Evolutionary conservation across 2,113 vertebrate species (phyloP).

Genomic region (Myrmophylax atrothorax): DNA sequence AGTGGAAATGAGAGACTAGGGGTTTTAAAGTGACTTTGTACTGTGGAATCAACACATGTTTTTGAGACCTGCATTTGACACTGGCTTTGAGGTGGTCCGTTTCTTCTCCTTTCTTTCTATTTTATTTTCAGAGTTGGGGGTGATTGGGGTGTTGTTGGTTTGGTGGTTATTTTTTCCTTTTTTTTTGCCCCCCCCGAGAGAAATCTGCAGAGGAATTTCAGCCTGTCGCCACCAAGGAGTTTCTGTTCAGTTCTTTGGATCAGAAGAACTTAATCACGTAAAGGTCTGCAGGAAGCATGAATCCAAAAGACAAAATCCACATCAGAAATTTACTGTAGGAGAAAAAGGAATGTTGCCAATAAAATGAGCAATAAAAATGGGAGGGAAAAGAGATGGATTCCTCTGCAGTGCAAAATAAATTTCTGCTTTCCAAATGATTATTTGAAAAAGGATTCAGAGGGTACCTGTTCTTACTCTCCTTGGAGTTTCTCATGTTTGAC

Average conservation of each 20-base stretch:
- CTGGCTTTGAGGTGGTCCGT: neutral
- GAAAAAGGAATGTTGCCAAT: neutral
- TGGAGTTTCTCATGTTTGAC: neutral
- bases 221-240: neutral
- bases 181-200: neutral
- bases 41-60: neutral
- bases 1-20: neutral
- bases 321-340: neutral
- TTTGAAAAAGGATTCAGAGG: neutral
- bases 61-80: neutral
- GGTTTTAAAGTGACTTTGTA: slow-evolving; percentile 42
- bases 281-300: neutral
- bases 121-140: neutral
- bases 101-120: neutral
- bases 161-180: neutral
- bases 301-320: neutral
- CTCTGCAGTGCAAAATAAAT: neutral
- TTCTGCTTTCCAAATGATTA: neutral
- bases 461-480: neutral
- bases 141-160: neutral
- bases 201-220: neutral
- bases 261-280: neutral
- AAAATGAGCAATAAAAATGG: neutral
- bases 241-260: neutral
- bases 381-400: neutral